Percentiles rank a stretch among this genome's conserved stretches.
These are phyloP conservation scores for Graptemys geographica DNA, from an alignment of 2,797 vertebrate genomes.

Conservation along the genomic window DNA sequence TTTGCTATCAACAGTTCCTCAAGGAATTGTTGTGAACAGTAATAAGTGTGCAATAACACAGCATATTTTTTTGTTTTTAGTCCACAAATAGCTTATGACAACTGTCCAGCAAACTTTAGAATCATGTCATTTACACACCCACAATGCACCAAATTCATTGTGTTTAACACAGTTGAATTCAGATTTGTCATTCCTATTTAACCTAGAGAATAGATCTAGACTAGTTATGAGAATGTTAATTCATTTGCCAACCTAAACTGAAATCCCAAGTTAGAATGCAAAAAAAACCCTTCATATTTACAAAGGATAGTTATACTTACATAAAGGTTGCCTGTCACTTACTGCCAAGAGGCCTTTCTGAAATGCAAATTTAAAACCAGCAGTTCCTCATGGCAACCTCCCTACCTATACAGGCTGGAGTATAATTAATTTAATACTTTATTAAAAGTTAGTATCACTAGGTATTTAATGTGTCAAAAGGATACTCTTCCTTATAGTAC, in stretches of 20 bases:
- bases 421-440: not conserved
- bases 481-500: not conserved
- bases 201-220: not conserved
- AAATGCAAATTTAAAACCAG: not conserved
- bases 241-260: not conserved
- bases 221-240: not conserved
- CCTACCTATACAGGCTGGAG: not conserved
- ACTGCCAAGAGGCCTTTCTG: not conserved
- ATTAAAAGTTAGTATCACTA: not conserved
- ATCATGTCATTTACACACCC: not conserved
- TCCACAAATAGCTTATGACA: not conserved
- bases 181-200: not conserved
- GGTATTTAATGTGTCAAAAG: not conserved
- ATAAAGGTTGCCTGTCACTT: not conserved
- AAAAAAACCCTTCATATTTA: not conserved
- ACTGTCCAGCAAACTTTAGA: not conserved
- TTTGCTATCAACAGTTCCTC: not conserved
- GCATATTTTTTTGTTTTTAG: not conserved
- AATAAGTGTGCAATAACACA: not conserved
- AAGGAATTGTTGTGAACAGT: not conserved
- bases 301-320: not conserved
- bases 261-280: not conserved
- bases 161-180: not conserved
- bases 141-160: not conserved
- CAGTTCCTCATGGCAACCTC: not conserved